A percentile compares a stretch with the other conserved stretches of the same genome.
phyloP scores from a whole-genome alignment of 2,888 invertebrate species.

The Rhagonycha fulva region DNA sequence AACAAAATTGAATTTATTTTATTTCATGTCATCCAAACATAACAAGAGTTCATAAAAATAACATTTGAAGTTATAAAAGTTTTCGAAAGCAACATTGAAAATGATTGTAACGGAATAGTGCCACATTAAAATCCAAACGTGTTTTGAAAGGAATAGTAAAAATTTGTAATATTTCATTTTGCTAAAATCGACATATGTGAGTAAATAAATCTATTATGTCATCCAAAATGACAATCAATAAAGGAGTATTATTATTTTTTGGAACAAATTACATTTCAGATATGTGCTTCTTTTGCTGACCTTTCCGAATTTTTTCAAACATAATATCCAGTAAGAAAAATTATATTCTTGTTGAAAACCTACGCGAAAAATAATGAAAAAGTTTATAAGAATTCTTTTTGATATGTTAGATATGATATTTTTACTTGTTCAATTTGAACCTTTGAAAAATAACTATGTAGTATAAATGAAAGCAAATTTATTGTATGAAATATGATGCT shows the following conservation, averaged over 20 bases:
- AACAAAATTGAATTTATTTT: background rate
- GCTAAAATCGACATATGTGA: conserved; percentile 30
- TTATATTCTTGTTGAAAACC: conserved; percentile 23
- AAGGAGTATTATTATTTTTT: conserved; percentile 21
- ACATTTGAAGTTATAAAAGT: conserved; percentile 8
- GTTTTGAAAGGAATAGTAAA: conserved; percentile 22
- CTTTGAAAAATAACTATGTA: conserved; percentile 31
- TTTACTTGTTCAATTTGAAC: conserved; percentile 25
- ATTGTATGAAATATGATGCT: conserved; percentile 24
- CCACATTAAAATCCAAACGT: conserved; percentile 15
- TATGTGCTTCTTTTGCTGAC: conserved; percentile 22
- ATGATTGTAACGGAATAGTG: background rate
- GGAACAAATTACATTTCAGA: conserved; percentile 29
- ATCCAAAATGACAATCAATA: conserved; percentile 21
- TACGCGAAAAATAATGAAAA: conserved; percentile 19
- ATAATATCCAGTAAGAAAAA: conserved; percentile 25
- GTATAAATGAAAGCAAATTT: conserved; percentile 25
- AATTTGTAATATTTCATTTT: conserved; percentile 35
- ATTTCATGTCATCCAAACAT: background rate
- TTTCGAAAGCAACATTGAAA: background rate
- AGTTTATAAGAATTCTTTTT: conserved; percentile 2
- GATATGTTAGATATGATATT: conserved; percentile 9
- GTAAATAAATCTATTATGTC: conserved; percentile 31
- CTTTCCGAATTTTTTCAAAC: conserved; percentile 24
- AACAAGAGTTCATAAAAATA: conserved; percentile 13